Base-by-base conservation (phyloP, 2,888 invertebrate genomes). In the Eilema griseolum region DNA sequence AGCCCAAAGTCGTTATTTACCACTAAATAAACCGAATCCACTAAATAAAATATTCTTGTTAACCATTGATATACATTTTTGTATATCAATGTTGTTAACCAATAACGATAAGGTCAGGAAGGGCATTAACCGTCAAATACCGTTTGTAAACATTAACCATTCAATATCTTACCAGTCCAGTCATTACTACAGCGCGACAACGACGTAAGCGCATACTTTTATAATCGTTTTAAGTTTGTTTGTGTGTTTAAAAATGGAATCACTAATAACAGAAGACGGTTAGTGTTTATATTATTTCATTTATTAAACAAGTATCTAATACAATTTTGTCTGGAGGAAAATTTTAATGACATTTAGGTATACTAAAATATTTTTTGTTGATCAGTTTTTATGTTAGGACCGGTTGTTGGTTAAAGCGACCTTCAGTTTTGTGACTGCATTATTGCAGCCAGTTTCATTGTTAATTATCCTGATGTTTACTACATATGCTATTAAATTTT, bases 261-360 rank as follows among this genome's bases (percentile, higher is more conserved):
- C 86, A 86, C 83, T 80, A 57, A 82, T 72, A n/a, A 88, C 91
- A 46, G 82, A 86, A 46, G 83, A 88, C 70, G 91, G 92, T 92
- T 65, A 83, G 85, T 81, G 16, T 46, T 68, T 0, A 56, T n/a
- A 23, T 65, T 10, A 61, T 33, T 59, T 60, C 46, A 24, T 69
- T 68, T n/a, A 26, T 20, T 24, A 28, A 16, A 5, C 24, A 16
- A 61, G 20, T 63, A 20, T n/a, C 26, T 26, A 59, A 12, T 16
- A 16, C 4, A 46, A 46, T 46, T 46, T 20, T 7, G 20, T 1
- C 46, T 20, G 0, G 20, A 20, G 1, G 46, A 3, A 20, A 46
- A 20, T 46, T 20, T 41, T 7, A 16, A 46, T 46, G 46, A 16
- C 3, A 16, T 41, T 41, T 28, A 28, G 3, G 5, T 5, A 14